Conservation (phyloP, 2,797 vertebrate species). For the Chelon labrosus region DNA sequence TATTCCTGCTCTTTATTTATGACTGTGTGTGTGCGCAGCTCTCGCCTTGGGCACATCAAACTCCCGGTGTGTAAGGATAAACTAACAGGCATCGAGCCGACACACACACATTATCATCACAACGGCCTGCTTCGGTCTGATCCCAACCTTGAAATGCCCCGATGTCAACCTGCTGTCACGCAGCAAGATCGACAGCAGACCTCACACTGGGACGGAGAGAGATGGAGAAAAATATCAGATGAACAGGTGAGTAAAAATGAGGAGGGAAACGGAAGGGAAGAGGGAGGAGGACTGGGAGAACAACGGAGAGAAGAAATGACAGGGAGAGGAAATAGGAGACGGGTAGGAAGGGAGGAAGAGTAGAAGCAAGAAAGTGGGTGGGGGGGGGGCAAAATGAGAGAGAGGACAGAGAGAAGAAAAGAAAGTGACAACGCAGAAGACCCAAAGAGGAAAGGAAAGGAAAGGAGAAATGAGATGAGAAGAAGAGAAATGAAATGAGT, state of each 20-base stretch:
- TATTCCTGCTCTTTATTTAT: slow-evolving; percentile 48
- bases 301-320: background rate
- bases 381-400: background rate
- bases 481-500: no score
- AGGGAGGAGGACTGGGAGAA: background rate
- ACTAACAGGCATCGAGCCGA: slow-evolving; percentile 60
- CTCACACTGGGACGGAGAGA: slow-evolving; percentile 33
- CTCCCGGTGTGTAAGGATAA: slow-evolving; percentile 61
- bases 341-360: background rate
- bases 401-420: background rate
- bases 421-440: background rate
- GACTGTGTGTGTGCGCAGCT: slow-evolving; percentile 16
- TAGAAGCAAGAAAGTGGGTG: background rate
- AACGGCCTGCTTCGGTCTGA: slow-evolving; percentile 51
- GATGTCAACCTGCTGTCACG: slow-evolving; percentile 47
- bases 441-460: no score
- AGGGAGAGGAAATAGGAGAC: background rate
- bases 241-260: slow-evolving; percentile 19
- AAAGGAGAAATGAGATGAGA: no score
- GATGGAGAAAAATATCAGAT: slow-evolving; percentile 15
- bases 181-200: slow-evolving; percentile 41
- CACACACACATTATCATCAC: slow-evolving; percentile 47
- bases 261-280: background rate
- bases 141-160: slow-evolving; percentile 64
- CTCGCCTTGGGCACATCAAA: slow-evolving; percentile 65